Percentiles rank a stretch among this genome's conserved stretches.
phyloP scores from a whole-genome alignment of 2,113 vertebrate species.

The Gnathonemus longibarbis region DNA sequence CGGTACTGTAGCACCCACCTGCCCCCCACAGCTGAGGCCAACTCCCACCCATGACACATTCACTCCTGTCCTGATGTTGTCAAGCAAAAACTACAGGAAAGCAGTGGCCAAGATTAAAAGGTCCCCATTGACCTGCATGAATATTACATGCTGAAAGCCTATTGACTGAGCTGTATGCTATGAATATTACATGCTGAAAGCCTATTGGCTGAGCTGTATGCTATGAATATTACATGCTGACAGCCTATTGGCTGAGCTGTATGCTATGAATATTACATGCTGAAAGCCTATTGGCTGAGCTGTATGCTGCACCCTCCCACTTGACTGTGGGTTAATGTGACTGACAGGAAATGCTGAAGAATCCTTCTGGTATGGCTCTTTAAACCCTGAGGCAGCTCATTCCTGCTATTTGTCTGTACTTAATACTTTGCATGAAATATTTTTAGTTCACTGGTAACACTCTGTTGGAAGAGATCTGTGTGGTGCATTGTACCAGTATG shows the following conservation, averaged over 20 bases:
- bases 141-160: background rate
- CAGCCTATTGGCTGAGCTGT: too few species aligned
- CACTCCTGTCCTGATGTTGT: slow-evolving; percentile 28
- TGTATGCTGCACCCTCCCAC: background rate
- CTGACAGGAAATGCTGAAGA: background rate
- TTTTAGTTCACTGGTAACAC: background rate
- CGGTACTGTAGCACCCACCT: background rate
- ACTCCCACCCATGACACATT: slow-evolving; percentile 24
- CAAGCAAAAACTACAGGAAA: background rate
- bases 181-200: too few species aligned
- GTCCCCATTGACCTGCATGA: background rate
- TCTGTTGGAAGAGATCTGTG: background rate
- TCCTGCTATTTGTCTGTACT: background rate
- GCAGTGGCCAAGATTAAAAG: slow-evolving; percentile 22
- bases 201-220: too few species aligned
- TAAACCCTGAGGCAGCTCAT: background rate
- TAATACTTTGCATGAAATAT: background rate
- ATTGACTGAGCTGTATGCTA: too few species aligned
- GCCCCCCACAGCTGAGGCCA: too few species aligned
- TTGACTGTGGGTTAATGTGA: background rate
- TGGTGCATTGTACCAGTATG: background rate
- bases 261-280: background rate
- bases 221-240: too few species aligned
- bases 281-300: background rate
- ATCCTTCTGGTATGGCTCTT: background rate